Conservation (phyloP, 2,797 vertebrate species). For the Buphagus erythrorhynchus region DNA sequence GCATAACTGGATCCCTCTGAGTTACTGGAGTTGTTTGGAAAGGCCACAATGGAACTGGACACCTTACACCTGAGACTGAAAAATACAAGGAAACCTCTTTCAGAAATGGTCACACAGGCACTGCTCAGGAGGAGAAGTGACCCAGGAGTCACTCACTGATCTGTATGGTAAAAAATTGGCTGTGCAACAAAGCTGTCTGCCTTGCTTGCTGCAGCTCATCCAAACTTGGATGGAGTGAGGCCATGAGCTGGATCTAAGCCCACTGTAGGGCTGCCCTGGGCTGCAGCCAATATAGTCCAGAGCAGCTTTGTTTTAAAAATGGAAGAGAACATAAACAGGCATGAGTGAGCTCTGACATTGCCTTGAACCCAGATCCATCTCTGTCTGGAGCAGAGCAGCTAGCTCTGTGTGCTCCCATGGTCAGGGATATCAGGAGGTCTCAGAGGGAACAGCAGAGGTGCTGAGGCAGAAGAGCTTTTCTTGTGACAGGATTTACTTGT, state of each 20-base stretch:
- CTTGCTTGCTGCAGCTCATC: neutral
- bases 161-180: neutral
- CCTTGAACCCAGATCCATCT: neutral
- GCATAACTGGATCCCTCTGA: neutral
- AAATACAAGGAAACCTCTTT: neutral
- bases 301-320: neutral
- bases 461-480: neutral
- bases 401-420: neutral
- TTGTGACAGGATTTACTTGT: neutral
- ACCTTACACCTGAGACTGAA: neutral
- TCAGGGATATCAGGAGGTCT: neutral
- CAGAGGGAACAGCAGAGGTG: neutral
- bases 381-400: neutral
- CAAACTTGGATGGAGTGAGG: neutral
- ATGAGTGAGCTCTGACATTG: neutral
- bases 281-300: neutral
- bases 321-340: neutral
- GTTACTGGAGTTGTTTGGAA: neutral
- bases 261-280: neutral
- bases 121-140: neutral
- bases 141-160: neutral
- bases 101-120: fast-evolving
- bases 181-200: neutral
- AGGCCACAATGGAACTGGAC: neutral
- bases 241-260: neutral